phyloP scores from a whole-genome alignment of 2,113 vertebrate genomes.

The Notarius quadriscutis region DNA sequence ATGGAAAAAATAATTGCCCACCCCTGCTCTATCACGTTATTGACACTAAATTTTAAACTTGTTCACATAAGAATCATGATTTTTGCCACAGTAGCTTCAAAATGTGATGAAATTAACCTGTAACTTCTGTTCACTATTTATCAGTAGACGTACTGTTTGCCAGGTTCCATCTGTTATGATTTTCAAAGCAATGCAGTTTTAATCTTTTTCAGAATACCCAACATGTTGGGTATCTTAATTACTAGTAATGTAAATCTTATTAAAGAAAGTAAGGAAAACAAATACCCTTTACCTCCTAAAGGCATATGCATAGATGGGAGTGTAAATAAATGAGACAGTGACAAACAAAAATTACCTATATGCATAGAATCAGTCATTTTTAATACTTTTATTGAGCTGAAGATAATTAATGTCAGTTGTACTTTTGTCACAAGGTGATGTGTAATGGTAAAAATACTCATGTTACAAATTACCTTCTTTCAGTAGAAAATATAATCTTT shows the following conservation, averaged over 20 bases:
- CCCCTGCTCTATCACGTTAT: no score
- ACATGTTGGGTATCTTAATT: background rate
- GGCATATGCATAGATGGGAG: background rate
- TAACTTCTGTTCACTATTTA: background rate
- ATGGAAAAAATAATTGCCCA: no score
- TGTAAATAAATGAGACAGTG: background rate
- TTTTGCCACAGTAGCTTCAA: background rate
- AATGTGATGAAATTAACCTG: background rate
- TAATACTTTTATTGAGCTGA: background rate
- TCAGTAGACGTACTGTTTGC: background rate
- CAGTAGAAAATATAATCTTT: background rate
- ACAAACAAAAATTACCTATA: background rate
- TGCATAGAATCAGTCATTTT: no score
- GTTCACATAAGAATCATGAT: background rate
- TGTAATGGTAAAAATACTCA: background rate
- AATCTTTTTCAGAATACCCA: background rate
- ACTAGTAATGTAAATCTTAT: background rate
- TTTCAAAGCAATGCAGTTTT: background rate
- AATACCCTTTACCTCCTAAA: background rate
- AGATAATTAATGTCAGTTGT: background rate
- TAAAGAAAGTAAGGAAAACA: background rate
- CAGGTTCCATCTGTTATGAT: background rate
- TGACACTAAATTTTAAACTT: background rate
- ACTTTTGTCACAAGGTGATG: background rate
- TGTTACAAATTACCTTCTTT: background rate